Evolutionary conservation across 2,113 vertebrate species (phyloP).

Genomic region (Atlantisia rogersi): DNA sequence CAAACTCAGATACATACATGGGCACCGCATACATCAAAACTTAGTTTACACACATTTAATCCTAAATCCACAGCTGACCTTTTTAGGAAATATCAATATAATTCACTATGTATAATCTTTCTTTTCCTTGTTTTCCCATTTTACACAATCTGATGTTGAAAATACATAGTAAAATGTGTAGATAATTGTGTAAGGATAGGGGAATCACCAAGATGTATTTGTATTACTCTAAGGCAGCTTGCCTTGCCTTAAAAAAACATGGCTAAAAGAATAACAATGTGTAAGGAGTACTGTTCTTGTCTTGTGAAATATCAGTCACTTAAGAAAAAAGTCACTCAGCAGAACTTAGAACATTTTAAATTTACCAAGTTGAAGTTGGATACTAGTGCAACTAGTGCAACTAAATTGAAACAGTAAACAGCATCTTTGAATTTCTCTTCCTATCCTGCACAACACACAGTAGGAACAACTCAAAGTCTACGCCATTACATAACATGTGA

Average conservation of each 20-base stretch:
- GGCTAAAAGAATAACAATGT: not conserved
- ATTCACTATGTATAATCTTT: not conserved
- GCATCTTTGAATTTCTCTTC: not conserved
- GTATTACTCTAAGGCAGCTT: not conserved
- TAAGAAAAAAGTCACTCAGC: not conserved
- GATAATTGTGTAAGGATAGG: not conserved
- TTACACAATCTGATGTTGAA: not conserved
- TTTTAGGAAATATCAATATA: not conserved
- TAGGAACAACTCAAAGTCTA: not conserved
- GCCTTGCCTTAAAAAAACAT: not conserved
- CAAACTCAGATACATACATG: not conserved
- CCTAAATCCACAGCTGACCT: not conserved
- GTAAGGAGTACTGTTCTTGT: not conserved
- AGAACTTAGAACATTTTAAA: not conserved
- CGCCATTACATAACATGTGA: not conserved
- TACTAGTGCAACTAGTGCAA: not conserved
- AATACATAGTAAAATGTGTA: not conserved
- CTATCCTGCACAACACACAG: not conserved
- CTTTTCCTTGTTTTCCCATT: not conserved
- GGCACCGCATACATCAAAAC: not conserved
- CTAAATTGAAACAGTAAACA: not conserved
- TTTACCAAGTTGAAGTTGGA: not conserved
- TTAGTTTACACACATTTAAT: not conserved
- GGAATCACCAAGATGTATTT: fast-evolving
- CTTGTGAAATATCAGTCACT: not conserved